Conservation (phyloP, 2,113 vertebrate genomes). For the Petromus typicus region DNA sequence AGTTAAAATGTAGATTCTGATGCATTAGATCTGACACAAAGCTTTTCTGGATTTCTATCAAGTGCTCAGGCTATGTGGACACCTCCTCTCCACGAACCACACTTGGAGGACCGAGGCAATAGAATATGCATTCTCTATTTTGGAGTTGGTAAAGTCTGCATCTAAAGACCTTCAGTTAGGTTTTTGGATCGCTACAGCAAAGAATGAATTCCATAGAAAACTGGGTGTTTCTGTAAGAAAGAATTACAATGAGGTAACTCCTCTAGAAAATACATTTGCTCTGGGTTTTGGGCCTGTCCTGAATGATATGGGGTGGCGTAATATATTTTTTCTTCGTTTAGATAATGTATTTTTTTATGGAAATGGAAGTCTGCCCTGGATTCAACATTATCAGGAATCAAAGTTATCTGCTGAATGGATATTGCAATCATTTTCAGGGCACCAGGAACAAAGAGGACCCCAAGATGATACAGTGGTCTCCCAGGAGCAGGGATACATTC, state of each 20-base stretch:
- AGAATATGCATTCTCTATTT: not conserved
- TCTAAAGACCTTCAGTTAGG: not conserved
- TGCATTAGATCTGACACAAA: not conserved
- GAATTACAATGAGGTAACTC: not conserved
- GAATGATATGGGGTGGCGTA: not conserved
- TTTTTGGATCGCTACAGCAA: not conserved
- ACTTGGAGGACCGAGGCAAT: not conserved
- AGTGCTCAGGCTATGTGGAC: not conserved
- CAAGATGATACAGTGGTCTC: not conserved
- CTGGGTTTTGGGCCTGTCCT: not conserved
- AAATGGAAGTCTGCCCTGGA: not conserved
- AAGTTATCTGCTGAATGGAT: not conserved
- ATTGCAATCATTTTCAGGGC: not conserved
- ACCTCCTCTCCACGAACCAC: not conserved
- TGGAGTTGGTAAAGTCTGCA: not conserved
- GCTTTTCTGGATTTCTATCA: not conserved
- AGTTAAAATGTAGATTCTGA: not conserved
- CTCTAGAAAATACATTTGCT: too few relatives aligned
- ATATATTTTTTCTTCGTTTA: not conserved
- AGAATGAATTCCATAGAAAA: not conserved
- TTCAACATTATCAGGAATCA: not conserved
- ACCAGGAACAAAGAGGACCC: not conserved
- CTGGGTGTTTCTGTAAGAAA: not conserved
- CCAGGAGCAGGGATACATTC: not conserved
- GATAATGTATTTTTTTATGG: not conserved